Percentiles rank a stretch among this genome's conserved stretches.
phyloP scores from a whole-genome alignment of 2,888 invertebrate genomes.

The Norana najaformis region DNA sequence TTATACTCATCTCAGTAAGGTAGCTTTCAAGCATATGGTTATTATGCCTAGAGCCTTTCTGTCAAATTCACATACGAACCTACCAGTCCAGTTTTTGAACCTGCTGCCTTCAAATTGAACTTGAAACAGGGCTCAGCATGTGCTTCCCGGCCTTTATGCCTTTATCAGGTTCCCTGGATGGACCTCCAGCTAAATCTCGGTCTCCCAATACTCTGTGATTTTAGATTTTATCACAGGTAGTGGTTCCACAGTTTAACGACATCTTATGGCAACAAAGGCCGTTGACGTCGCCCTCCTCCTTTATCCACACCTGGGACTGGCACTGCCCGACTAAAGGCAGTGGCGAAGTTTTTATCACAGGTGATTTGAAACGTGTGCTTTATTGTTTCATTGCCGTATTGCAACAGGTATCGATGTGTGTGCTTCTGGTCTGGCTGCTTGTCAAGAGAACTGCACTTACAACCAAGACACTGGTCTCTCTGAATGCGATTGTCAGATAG shows the following conservation, averaged over 20 bases:
- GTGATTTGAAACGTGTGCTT: background rate
- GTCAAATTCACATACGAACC: background rate
- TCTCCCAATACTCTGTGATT: background rate
- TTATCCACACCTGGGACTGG: too few relatives aligned
- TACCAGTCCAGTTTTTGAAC: too few relatives aligned
- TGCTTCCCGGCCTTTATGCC: background rate
- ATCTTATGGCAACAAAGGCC: too few relatives aligned
- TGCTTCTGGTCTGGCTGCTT: background rate
- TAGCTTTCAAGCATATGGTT: background rate
- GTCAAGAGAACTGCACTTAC: background rate
- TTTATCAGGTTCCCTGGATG: background rate
- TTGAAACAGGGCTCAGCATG: background rate
- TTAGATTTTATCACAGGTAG: background rate
- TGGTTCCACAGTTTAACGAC: too few relatives aligned
- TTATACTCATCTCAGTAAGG: background rate
- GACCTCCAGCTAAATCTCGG: too few relatives aligned
- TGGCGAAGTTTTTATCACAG: background rate
- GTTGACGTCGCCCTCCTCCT: too few relatives aligned
- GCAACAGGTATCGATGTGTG: slow-evolving; percentile 1
- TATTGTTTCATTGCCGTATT: background rate
- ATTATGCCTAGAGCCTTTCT: background rate
- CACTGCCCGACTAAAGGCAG: too few relatives aligned
- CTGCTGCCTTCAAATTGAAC: background rate
- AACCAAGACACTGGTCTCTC: background rate
- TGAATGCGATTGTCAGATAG: background rate